phyloP scores from a whole-genome alignment of 2,888 invertebrate genomes.

The Entomobrya proxima region DNA sequence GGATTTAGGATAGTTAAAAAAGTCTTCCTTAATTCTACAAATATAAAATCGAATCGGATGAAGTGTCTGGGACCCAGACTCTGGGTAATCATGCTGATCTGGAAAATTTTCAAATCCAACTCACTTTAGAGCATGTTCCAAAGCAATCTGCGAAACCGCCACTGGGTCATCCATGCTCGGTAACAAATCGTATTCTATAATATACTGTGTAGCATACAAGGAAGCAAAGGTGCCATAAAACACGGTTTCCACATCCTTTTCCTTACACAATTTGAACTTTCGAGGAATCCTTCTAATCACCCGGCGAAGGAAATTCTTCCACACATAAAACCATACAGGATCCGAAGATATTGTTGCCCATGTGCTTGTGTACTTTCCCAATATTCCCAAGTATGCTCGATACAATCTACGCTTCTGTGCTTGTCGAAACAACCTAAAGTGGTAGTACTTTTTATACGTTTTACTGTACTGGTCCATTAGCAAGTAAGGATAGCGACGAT shows the following conservation, averaged over 20 bases:
- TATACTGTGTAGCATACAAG: conserved; percentile 37
- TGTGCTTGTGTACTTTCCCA: neutral
- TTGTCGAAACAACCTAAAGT: neutral
- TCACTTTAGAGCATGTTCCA: conserved; percentile 20
- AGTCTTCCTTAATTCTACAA: conserved; percentile 41
- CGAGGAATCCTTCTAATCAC: neutral
- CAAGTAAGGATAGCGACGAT: conserved; percentile 25
- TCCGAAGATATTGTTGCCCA: neutral
- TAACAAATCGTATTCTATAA: conserved; percentile 26
- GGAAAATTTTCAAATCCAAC: neutral
- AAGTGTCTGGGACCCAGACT: too few relatives aligned
- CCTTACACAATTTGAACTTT: conserved; percentile 18
- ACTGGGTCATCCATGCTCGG: conserved; percentile 59
- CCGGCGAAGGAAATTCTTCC: neutral
- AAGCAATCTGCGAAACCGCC: neutral
- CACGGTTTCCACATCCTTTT: conserved; percentile 1
- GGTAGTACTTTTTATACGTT: conserved; percentile 5
- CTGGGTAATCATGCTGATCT: neutral
- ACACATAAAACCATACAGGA: conserved; percentile 38
- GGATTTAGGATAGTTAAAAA: neutral
- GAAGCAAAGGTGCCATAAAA: conserved; percentile 56
- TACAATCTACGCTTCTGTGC: neutral
- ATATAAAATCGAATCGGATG: neutral
- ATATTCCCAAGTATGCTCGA: neutral
- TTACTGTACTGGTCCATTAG: neutral